Evolutionary conservation across 2,113 vertebrate species (phyloP).

Genomic region (Cephalopterus ornatus): DNA sequence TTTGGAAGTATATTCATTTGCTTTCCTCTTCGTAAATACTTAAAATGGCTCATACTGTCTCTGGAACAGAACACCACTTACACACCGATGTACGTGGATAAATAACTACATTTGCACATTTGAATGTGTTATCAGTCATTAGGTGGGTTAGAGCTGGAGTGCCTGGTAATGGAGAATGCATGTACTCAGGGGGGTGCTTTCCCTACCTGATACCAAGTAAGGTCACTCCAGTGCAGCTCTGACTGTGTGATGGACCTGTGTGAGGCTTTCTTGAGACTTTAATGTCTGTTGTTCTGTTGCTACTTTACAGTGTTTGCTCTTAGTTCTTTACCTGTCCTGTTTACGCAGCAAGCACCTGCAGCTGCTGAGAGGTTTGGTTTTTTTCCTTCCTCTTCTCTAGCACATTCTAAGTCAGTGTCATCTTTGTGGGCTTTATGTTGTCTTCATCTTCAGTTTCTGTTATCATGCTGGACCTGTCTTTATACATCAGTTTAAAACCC

Average conservation of each 20-base stretch:
- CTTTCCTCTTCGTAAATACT: neutral
- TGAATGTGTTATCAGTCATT: neutral
- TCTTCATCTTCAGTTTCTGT: neutral
- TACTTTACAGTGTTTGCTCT: neutral
- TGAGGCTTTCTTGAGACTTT: neutral
- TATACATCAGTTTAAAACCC: neutral
- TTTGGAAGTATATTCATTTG: neutral
- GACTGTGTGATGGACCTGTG: neutral
- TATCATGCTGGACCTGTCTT: neutral
- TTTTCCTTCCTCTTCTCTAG: neutral
- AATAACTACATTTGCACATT: neutral
- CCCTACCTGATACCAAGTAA: neutral
- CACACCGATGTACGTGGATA: neutral
- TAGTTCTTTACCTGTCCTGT: neutral
- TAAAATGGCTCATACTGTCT: neutral
- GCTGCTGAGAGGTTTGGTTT: neutral
- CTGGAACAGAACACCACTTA: neutral
- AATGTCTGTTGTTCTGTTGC: neutral
- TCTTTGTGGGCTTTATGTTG: neutral
- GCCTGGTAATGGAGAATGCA: neutral
- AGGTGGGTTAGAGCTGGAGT: neutral
- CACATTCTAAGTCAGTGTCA: neutral
- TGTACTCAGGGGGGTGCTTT: neutral
- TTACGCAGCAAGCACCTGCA: neutral
- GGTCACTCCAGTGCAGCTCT: neutral